Evolutionary conservation across 1,140 invertebrate genomes (phyloP).

Genomic region (Portunus trituberculatus): DNA sequence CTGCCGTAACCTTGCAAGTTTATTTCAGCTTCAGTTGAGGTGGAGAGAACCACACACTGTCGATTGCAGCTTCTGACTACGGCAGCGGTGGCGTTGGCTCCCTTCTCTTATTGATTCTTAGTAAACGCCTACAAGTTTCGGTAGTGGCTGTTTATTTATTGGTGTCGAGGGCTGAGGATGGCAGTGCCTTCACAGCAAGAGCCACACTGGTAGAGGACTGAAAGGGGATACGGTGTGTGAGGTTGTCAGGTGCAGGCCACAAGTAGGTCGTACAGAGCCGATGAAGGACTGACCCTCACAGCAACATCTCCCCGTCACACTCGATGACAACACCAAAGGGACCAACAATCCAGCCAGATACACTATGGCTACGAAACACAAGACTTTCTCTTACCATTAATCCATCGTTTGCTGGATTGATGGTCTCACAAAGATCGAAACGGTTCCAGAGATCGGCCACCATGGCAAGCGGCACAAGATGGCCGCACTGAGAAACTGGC

Average conservation of each 20-base stretch:
- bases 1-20: neutral
- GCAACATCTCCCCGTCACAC: constrained; percentile 22
- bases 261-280: neutral
- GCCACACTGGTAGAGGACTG: neutral
- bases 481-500: constrained; percentile 72
- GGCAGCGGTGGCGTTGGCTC: neutral
- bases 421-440: constrained; percentile 73
- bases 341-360: constrained; percentile 30
- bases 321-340: constrained; percentile 22
- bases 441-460: constrained; percentile 70
- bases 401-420: constrained; percentile 75
- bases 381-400: constrained; percentile 71
- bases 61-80: constrained; percentile 8
- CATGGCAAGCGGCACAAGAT: constrained; percentile 75
- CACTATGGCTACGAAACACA: constrained; percentile 63
- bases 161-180: neutral
- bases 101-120: constrained; percentile 62
- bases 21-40: neutral
- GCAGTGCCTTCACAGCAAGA: neutral
- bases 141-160: neutral
- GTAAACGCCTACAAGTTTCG: constrained; percentile 7
- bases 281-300: neutral
- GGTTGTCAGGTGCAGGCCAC: neutral
- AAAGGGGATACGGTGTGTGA: neutral
- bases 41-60: neutral